Evolutionary conservation across 2,113 vertebrate genomes (phyloP).

Genomic region (Prunella himalayana): DNA sequence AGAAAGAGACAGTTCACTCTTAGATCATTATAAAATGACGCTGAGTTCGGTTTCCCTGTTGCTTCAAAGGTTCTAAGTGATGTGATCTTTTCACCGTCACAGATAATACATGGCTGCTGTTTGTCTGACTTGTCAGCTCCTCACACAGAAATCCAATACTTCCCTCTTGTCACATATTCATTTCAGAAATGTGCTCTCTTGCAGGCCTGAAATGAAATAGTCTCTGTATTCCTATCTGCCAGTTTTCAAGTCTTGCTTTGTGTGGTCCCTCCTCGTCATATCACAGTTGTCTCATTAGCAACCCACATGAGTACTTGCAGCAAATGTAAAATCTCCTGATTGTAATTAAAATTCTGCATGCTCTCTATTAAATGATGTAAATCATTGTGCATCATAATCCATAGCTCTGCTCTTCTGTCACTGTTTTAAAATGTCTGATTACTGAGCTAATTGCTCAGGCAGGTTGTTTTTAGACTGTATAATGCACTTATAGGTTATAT

Average conservation of each 20-base stretch:
- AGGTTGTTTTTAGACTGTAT: neutral
- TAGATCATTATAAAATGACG: conserved; percentile 32
- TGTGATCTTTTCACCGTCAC: conserved; percentile 5
- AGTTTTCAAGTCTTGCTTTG: neutral
- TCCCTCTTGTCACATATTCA: neutral
- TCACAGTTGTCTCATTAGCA: neutral
- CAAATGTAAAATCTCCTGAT: neutral
- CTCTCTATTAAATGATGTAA: neutral
- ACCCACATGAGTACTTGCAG: neutral
- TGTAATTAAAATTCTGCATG: neutral
- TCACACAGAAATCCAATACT: conserved; percentile 6
- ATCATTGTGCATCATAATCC: neutral
- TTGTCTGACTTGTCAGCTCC: conserved; percentile 9
- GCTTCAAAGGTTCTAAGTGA: conserved; percentile 41
- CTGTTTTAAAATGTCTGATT: neutral
- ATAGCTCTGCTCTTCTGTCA: neutral
- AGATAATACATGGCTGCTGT: conserved; percentile 2
- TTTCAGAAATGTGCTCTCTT: neutral
- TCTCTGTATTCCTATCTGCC: neutral
- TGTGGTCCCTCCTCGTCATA: neutral
- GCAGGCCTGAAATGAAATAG: neutral
- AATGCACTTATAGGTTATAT: neutral
- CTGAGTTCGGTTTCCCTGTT: neutral
- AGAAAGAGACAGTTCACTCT: neutral
- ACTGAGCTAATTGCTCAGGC: neutral